Percentiles rank a stretch among this genome's conserved stretches.
These are phyloP conservation scores for Achroia grisella DNA, from an alignment of 1,140 invertebrate species.

Conservation along the genomic window DNA sequence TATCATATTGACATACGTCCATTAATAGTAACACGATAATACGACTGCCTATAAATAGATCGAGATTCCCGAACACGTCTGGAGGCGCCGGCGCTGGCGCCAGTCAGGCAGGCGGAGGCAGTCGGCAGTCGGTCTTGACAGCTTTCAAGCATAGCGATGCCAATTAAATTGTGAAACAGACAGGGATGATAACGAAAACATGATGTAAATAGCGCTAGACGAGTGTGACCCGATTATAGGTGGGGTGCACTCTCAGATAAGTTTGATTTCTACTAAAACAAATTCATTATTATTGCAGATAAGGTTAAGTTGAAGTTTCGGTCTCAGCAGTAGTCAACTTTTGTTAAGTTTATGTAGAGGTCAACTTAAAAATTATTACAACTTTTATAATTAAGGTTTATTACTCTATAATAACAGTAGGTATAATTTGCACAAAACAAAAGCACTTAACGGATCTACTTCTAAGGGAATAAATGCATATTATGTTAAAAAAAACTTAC, in stretches of 20 bases:
- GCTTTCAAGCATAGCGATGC: slow-evolving; percentile 37
- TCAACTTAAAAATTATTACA: too few relatives aligned
- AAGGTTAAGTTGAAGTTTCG: too few relatives aligned
- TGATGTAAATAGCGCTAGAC: slow-evolving; percentile 19
- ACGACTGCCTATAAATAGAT: slow-evolving; percentile 1
- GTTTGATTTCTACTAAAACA: background rate
- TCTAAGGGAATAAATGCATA: too few relatives aligned
- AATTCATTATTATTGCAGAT: too few relatives aligned
- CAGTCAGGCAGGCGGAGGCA: slow-evolving; percentile 1
- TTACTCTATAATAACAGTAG: too few relatives aligned
- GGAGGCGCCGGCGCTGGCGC: slow-evolving; percentile 31
- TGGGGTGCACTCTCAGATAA: background rate
- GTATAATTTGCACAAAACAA: too few relatives aligned
- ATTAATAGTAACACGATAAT: slow-evolving; percentile 19
- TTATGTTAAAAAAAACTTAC: too few relatives aligned
- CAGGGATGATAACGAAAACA: slow-evolving; percentile 31
- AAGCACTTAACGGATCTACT: too few relatives aligned
- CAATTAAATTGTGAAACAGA: slow-evolving; percentile 42
- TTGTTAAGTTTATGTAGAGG: too few relatives aligned
- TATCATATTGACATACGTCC: background rate
- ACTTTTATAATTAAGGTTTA: too few relatives aligned
- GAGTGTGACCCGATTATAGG: slow-evolving; percentile 17
- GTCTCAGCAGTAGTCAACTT: too few relatives aligned
- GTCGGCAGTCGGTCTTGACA: slow-evolving; percentile 29
- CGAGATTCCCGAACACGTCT: slow-evolving; percentile 27